A percentile compares a stretch with the other conserved stretches of the same genome.
Evolutionary conservation across 2,113 vertebrate species (phyloP).

Genomic region (Psammodynastes pulverulentus): DNA sequence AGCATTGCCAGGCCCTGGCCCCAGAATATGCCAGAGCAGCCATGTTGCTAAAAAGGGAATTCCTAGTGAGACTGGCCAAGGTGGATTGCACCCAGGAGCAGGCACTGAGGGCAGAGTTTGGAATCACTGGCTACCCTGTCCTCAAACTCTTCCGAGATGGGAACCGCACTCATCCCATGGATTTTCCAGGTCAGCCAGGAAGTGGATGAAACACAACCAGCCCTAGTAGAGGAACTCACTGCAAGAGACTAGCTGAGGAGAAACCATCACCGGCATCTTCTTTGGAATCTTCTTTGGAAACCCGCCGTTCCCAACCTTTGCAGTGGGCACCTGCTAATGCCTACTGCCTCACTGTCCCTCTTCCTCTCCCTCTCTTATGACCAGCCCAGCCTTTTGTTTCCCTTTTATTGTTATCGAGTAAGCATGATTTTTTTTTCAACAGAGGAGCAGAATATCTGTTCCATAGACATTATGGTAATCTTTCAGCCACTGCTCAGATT

Average conservation of each 20-base stretch:
- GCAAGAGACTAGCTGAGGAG: neutral
- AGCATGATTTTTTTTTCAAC: neutral
- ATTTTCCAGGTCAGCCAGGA: constrained; percentile 68
- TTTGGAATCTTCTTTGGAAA: neutral
- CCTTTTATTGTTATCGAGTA: neutral
- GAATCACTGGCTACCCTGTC: constrained; percentile 73
- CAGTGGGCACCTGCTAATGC: neutral
- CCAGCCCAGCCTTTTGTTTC: neutral
- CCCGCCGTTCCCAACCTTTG: neutral
- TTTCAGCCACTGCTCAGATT: neutral
- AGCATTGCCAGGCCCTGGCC: constrained; percentile 81
- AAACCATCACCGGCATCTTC: neutral
- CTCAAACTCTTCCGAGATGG: constrained; percentile 82
- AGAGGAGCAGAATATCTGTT: neutral
- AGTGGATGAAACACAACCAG: neutral
- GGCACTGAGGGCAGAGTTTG: constrained; percentile 77
- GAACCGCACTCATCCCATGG: constrained; percentile 72
- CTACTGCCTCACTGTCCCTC: neutral
- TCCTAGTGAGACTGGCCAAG: constrained; percentile 73
- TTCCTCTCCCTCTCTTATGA: neutral
- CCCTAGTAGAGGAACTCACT: neutral
- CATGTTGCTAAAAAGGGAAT: constrained; percentile 64
- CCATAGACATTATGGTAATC: neutral
- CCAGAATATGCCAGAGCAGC: constrained; percentile 79
- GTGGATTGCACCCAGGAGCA: constrained; percentile 77